phyloP scores from a whole-genome alignment of 2,888 invertebrate genomes.

The Junonia oenone region DNA sequence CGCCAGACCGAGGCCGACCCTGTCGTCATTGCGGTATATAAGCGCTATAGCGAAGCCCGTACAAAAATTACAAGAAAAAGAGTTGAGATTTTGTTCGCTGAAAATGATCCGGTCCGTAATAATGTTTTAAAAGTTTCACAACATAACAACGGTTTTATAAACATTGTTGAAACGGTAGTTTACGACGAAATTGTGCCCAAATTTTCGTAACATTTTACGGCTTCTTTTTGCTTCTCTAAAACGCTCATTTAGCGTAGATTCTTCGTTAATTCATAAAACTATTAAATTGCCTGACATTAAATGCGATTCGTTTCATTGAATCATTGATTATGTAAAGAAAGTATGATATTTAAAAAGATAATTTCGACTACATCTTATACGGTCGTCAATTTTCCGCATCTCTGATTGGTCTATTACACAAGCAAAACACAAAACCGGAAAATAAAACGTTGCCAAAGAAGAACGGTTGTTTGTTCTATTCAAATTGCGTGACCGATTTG shows the following conservation, averaged over 20 bases:
- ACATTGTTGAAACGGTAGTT: neutral
- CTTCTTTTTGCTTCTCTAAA: neutral
- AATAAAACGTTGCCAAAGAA: constrained; percentile 12
- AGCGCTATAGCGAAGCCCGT: constrained; percentile 11
- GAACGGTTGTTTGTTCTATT: constrained; percentile 39
- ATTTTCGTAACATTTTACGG: neutral
- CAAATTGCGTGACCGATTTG: constrained; percentile 47
- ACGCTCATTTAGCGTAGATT: neutral
- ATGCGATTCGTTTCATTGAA: neutral
- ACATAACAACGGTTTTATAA: neutral
- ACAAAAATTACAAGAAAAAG: constrained; percentile 23
- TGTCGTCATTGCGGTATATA: constrained; percentile 24
- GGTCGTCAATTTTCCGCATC: neutral
- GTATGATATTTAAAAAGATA: neutral
- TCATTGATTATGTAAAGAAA: neutral
- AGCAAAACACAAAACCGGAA: constrained; percentile 8
- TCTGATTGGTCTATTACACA: neutral
- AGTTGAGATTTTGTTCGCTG: constrained; percentile 9
- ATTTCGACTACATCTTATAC: neutral
- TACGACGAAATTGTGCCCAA: neutral
- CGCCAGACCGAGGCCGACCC: constrained; percentile 32
- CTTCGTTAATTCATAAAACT: neutral
- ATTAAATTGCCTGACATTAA: neutral
- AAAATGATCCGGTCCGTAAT: constrained; percentile 8
- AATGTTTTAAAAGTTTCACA: constrained; percentile 6